A percentile compares a stretch with the other conserved stretches of the same genome.
These are phyloP conservation scores for Phortica magna DNA, from an alignment of 2,888 invertebrate genomes.

Conservation along the genomic window DNA sequence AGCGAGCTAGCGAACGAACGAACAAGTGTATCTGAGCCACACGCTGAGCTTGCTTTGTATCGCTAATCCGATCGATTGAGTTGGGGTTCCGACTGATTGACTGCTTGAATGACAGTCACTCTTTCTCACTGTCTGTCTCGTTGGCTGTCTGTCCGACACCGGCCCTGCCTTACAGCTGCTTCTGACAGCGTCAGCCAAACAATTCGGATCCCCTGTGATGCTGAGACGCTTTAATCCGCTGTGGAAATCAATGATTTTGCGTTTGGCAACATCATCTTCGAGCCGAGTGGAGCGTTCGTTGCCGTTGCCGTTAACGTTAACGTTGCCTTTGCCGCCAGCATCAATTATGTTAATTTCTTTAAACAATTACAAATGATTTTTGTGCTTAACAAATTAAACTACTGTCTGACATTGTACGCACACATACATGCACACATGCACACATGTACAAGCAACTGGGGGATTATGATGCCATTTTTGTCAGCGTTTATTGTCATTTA, in stretches of 20 bases:
- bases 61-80: slow-evolving; percentile 28
- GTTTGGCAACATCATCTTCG: slow-evolving; percentile 13
- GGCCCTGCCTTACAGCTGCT: background rate
- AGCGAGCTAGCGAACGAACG: background rate
- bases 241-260: background rate
- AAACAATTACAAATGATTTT: slow-evolving; percentile 65
- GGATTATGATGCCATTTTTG: slow-evolving; percentile 17
- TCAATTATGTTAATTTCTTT: slow-evolving; percentile 68
- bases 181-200: slow-evolving; percentile 30
- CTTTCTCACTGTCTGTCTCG: background rate
- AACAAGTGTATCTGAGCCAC: slow-evolving; percentile 49
- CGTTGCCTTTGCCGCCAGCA: slow-evolving; percentile 31
- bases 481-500: slow-evolving; percentile 25
- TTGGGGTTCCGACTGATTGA: slow-evolving; percentile 3
- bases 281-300: slow-evolving; percentile 45
- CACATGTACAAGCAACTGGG: background rate
- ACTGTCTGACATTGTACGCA: slow-evolving; percentile 9
- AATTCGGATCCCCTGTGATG: slow-evolving; percentile 25
- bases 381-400: slow-evolving; percentile 27
- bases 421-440: background rate
- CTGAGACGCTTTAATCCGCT: slow-evolving; percentile 10
- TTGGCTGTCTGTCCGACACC: slow-evolving; percentile 9
- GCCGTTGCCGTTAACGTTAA: too few relatives aligned
- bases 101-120: background rate
- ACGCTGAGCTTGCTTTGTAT: slow-evolving; percentile 58